Conservation (phyloP, 2,797 vertebrate genomes). For the Ctenopoma multispine region DNA sequence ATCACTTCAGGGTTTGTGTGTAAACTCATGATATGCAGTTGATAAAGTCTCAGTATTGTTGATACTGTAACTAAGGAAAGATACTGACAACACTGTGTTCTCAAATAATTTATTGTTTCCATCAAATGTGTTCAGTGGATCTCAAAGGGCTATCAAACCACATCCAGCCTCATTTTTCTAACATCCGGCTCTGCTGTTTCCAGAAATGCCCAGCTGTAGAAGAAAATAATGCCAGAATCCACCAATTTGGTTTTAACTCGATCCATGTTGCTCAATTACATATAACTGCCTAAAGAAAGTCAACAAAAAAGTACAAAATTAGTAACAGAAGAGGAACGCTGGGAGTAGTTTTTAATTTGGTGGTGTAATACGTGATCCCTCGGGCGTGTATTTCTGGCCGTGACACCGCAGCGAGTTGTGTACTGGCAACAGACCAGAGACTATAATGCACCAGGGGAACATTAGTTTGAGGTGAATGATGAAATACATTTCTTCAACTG, state of each 20-base stretch:
- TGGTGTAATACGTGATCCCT: constrained; percentile 37
- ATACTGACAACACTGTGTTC: constrained; percentile 1
- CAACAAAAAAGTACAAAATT: constrained; percentile 30
- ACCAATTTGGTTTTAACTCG: constrained; percentile 8
- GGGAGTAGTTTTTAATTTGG: constrained; percentile 33
- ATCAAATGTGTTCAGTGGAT: background rate
- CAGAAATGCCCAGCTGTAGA: constrained; percentile 11
- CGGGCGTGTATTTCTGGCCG: constrained; percentile 38
- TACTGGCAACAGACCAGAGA: constrained; percentile 10
- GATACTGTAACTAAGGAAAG: constrained; percentile 9
- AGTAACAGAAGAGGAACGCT: constrained; percentile 17
- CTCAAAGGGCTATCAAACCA: background rate
- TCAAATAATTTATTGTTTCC: constrained; percentile 7
- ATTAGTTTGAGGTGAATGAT: constrained; percentile 28
- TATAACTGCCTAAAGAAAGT: constrained; percentile 33
- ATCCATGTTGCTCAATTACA: background rate
- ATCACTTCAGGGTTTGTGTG: constrained; percentile 19
- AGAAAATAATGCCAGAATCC: background rate
- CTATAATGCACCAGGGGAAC: constrained; percentile 1
- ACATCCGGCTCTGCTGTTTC: constrained; percentile 6
- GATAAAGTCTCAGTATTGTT: constrained; percentile 31
- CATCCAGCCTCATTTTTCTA: constrained; percentile 7
- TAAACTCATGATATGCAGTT: constrained; percentile 1
- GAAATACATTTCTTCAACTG: constrained; percentile 28
- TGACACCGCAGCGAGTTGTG: constrained; percentile 15